These are phyloP conservation scores for Pangasius sanitwongsei DNA, from an alignment of 2,797 vertebrate genomes.

Conservation along the genomic window DNA sequence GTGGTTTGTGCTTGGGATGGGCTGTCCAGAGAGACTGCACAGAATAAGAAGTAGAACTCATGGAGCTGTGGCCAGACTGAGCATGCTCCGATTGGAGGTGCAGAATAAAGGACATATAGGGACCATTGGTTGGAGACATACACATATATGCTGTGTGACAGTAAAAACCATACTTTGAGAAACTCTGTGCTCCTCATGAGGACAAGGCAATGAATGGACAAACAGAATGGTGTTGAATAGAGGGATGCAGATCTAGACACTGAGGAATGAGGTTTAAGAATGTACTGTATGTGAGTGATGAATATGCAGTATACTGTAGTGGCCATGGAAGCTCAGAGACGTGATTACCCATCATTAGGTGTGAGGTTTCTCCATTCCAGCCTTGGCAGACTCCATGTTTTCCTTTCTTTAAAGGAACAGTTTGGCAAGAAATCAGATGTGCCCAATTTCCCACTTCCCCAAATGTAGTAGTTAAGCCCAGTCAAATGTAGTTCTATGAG, in stretches of 20 bases:
- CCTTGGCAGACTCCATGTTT: background rate
- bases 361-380: background rate
- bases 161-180: background rate
- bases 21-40: slow-evolving; percentile 85
- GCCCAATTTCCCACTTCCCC: background rate
- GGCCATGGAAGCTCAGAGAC: slow-evolving; percentile 35
- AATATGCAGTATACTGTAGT: slow-evolving; percentile 35
- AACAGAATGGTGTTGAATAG: slow-evolving; percentile 17
- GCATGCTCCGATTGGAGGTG: slow-evolving; percentile 52
- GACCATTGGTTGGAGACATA: slow-evolving; percentile 82
- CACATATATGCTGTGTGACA: slow-evolving; percentile 79
- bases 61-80: slow-evolving; percentile 79
- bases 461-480: background rate
- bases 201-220: slow-evolving; percentile 31
- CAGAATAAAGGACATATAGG: slow-evolving; percentile 65
- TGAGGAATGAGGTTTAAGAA: slow-evolving; percentile 36
- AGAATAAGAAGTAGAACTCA: slow-evolving; percentile 85
- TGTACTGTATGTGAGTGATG: slow-evolving; percentile 33
- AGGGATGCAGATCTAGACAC: slow-evolving; percentile 19
- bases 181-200: slow-evolving; percentile 23
- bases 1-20: slow-evolving; percentile 67
- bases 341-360: slow-evolving; percentile 23
- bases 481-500: background rate
- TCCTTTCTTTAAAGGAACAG: background rate
- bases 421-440: background rate